Conservation (phyloP, 2,113 vertebrate genomes). For the Festucalex cinctus region DNA sequence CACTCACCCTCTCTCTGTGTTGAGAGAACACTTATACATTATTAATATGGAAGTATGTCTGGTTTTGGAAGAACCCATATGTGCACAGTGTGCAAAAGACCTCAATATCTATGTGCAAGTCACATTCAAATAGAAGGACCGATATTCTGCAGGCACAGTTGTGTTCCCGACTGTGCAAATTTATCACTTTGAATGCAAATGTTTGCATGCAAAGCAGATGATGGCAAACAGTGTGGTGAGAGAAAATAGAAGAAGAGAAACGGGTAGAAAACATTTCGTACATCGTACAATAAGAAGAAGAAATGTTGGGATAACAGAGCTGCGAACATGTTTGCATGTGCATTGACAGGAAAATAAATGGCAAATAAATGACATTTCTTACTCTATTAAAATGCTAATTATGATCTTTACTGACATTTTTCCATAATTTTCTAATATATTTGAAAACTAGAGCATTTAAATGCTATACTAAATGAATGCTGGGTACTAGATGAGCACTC, state of each 20-base stretch:
- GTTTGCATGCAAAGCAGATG: conserved; percentile 7
- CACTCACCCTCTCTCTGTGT: conserved; percentile 12
- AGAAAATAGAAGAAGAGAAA: conserved; percentile 15
- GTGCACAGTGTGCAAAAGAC: background rate
- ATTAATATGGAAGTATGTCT: conserved; percentile 47
- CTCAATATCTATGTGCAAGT: conserved; percentile 19
- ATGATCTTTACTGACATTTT: conserved; percentile 60
- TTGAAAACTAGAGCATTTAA: conserved; percentile 46
- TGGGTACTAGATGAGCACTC: conserved; percentile 20
- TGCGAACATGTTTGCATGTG: conserved; percentile 36
- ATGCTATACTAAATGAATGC: conserved; percentile 42
- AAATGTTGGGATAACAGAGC: conserved; percentile 49
- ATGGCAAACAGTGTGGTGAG: conserved; percentile 12
- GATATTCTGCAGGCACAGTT: conserved; percentile 55
- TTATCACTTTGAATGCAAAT: conserved; percentile 66
- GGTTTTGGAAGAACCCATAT: conserved; percentile 26
- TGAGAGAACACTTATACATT: conserved; percentile 54
- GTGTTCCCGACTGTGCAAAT: conserved; percentile 45
- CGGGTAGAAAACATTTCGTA: background rate
- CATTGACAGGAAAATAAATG: conserved; percentile 66
- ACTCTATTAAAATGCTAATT: conserved; percentile 77
- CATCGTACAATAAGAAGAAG: conserved; percentile 15
- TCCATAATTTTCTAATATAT: conserved; percentile 60
- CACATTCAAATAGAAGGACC: conserved; percentile 30
- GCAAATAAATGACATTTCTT: conserved; percentile 42